A percentile compares a stretch with the other conserved stretches of the same genome.
phyloP scores from a whole-genome alignment of 1,140 invertebrate species.

The Drosophila bocqueti region DNA sequence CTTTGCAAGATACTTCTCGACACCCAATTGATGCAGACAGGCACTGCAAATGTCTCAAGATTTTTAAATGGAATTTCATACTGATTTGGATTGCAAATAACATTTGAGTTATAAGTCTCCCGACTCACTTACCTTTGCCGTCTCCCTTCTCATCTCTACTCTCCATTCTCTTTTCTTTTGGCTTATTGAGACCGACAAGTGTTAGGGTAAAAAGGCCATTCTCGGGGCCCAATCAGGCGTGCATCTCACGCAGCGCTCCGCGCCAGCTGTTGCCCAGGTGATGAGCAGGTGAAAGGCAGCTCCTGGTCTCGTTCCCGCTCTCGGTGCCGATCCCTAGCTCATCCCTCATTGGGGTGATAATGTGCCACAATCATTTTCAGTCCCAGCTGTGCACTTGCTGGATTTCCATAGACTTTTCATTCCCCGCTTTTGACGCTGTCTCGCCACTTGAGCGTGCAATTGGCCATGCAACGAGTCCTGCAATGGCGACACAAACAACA shows the following conservation, averaged over 20 bases:
- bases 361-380: constrained; percentile 25
- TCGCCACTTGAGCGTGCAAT: constrained; percentile 69
- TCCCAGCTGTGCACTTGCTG: constrained; percentile 27
- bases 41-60: constrained; percentile 1
- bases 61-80: constrained; percentile 13
- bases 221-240: constrained; percentile 33
- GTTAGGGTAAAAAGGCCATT: constrained; percentile 21
- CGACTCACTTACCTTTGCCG: background rate
- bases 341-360: constrained; percentile 30
- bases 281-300: constrained; percentile 38
- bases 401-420: constrained; percentile 49
- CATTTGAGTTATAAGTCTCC: constrained; percentile 8
- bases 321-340: background rate
- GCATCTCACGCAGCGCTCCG: constrained; percentile 31
- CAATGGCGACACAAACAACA: constrained; percentile 37
- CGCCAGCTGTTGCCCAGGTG: constrained; percentile 49
- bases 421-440: constrained; percentile 48
- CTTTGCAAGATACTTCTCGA: background rate
- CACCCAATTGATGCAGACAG: background rate
- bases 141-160: too few relatives aligned
- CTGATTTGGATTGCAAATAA: constrained; percentile 18
- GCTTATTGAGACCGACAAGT: constrained; percentile 20
- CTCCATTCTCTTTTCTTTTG: background rate
- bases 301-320: background rate
- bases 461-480: constrained; percentile 68